Base-by-base conservation (phyloP, 2,113 vertebrate genomes). In the Chrysochloris asiatica region DNA sequence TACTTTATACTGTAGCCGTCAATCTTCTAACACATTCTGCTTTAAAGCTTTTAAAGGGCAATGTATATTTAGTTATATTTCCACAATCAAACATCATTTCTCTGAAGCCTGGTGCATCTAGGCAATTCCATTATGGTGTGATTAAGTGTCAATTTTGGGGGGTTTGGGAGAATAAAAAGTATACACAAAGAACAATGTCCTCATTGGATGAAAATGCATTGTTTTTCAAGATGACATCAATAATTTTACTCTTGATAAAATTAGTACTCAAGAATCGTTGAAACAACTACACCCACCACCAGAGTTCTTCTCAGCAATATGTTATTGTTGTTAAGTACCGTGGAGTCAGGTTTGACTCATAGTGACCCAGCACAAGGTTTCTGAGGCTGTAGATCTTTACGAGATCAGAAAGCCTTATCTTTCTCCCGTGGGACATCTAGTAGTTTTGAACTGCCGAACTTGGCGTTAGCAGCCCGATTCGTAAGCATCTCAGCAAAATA, bases 141-240 rank as follows among this genome's bases (percentile, higher is more conserved):
- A 78, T 96, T 96, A 89, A 95, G 86, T 67, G 95, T 96, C 92
- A 97, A 95, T 86, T 87, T 73, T 93, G 92, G n/a, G n/a, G n/a
- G n/a, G n/a, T 73, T 69, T 54, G 82, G 41, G 19, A 28, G 83
- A 91, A 12, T 91, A 93, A 95, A 79, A 90, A 63, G 0, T 88
- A 93, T 95, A 45, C 84, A 95, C 80, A 28, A 84, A 33, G 54
- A 81, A 63, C 33, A 65, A 52, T 45, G 22, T 52, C 6, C 54
- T 92, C 90, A 85, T 96, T 76, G 94, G 83, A 79, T 92, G 17
- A 82, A 95, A 95, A 93, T 65, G 14, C 47, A 69, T 12, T 82
- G 73, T 3, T 59, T 93, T 94, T 91, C 41, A 1, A 72, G 30
- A 12, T 76, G n/a, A 79, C 86, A 14, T 90, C 48, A 86, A 41